Conservation (phyloP, 2,888 invertebrate species). For the Carabus problematicus region DNA sequence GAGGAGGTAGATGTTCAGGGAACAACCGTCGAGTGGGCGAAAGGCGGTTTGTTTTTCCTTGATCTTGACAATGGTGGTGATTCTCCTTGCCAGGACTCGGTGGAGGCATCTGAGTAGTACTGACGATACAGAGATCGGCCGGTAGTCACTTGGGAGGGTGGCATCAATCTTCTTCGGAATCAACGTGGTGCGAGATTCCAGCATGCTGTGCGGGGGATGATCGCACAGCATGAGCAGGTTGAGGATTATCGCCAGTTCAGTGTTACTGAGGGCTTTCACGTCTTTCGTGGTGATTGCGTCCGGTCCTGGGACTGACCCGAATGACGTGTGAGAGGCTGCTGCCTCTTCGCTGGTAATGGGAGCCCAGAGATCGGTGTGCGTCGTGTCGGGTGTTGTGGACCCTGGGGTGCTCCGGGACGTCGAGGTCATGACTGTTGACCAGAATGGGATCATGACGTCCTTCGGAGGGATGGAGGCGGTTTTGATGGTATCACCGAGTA, state of each 20-base stretch:
- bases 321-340: background rate
- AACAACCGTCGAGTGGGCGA: too few species aligned
- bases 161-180: slow-evolving; percentile 31
- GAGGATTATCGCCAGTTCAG: background rate
- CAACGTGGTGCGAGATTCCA: slow-evolving; percentile 15
- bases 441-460: slow-evolving; percentile 45
- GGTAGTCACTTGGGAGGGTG: too few species aligned
- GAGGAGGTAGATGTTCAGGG: too few species aligned
- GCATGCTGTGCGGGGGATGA: background rate
- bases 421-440: too few species aligned
- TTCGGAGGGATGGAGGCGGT: slow-evolving; percentile 46
- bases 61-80: too few species aligned
- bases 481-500: slow-evolving; percentile 38
- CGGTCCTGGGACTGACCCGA: background rate
- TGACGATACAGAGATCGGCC: too few species aligned
- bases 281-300: background rate
- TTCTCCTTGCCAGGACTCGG: too few species aligned
- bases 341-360: background rate
- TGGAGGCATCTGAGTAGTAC: too few species aligned
- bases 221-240: background rate
- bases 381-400: background rate
- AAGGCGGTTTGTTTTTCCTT: too few species aligned
- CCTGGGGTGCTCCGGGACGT: too few species aligned
- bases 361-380: background rate
- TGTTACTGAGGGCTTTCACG: background rate